Percentiles rank a stretch among this genome's conserved stretches.
Conservation (phyloP, 2,797 vertebrate species). For the Melanotaenia maccullochi region DNA sequence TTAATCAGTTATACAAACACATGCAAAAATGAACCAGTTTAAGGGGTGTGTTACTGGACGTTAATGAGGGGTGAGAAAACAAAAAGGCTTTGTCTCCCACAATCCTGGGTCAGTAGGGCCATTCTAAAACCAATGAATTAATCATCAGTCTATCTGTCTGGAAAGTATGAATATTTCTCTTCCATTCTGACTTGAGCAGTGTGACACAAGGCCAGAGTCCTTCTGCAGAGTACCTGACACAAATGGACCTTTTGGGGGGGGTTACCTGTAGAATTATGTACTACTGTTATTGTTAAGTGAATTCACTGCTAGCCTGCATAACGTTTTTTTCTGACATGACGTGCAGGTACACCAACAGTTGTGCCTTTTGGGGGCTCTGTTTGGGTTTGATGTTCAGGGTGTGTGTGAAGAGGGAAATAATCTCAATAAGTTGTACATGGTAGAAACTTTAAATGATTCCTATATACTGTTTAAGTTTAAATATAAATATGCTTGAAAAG, state of each 20-base stretch:
- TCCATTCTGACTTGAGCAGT: constrained; percentile 67
- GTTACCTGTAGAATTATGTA: constrained; percentile 59
- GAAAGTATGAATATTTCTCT: constrained; percentile 81
- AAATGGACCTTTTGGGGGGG: constrained; percentile 71
- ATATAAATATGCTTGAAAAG: no score
- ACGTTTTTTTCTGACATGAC: background rate
- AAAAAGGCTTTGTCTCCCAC: constrained; percentile 55
- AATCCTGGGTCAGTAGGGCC: constrained; percentile 70
- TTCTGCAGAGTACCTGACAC: constrained; percentile 59
- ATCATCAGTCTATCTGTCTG: constrained; percentile 77
- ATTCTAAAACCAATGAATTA: constrained; percentile 76
- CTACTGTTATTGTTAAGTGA: constrained; percentile 34
- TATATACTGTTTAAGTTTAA: no score
- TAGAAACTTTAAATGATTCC: no score
- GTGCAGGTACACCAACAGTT: no score
- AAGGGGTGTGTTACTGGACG: constrained; percentile 47
- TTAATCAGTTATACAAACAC: constrained; percentile 24
- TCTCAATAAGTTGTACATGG: no score
- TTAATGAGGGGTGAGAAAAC: constrained; percentile 77
- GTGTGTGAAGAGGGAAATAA: no score
- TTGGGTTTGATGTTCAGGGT: no score
- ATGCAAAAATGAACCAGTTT: constrained; percentile 30
- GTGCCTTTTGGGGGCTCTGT: no score
- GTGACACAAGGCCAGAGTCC: constrained; percentile 71
- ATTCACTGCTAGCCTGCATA: constrained; percentile 23